Base-by-base conservation (phyloP, 2,888 invertebrate genomes). In the Luperina nickerlii region DNA sequence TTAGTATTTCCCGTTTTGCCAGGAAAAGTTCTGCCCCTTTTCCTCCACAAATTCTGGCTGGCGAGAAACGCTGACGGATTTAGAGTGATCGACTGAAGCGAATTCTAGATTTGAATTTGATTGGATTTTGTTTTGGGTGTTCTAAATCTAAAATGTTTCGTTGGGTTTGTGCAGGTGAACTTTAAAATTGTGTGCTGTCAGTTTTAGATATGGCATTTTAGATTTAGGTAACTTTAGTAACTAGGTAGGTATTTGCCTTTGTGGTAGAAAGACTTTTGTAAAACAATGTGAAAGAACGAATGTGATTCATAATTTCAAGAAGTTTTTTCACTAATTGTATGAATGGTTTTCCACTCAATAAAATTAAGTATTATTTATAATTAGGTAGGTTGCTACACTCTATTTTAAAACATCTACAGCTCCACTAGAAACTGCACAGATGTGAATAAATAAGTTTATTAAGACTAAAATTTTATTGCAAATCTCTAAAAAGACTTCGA, bases 1-100 rank as follows among this genome's bases (percentile, higher is more conserved):
- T 89, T 84, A 87, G 85, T 85, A 84, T 81, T 87, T 80, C 62
- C 82, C 74, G 71, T 81, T 82, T 81, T 66, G 57, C 38, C 42
- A 70, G 78, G 67, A 78, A 75, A 88, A 87, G 79, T 88, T 89
- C 42, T 27, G n/a, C 42, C 60, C 63, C 62, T 63, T n/a, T 63
- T 45, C 27, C 48, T 57, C 65, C 54, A 57, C 20, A 79, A 82
- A 85, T 85, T 68, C 84, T 74, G 71, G 73, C 75, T 60, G 62
- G 71, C 77, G 66, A 76, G 83, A 81, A 83, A 76, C 63, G 85
- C 70, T 82, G 87, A 78, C 81, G 77, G 74, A 51, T 77, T 63
- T 66, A 79, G 78, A 74, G 76, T 82, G 76, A 87, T 84, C 79
- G 82, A 69, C 51, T 73, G 68, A 38, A 86, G n/a, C 77, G 72